phyloP scores from a whole-genome alignment of 2,888 invertebrate genomes.

The Metallyticus violacea region DNA sequence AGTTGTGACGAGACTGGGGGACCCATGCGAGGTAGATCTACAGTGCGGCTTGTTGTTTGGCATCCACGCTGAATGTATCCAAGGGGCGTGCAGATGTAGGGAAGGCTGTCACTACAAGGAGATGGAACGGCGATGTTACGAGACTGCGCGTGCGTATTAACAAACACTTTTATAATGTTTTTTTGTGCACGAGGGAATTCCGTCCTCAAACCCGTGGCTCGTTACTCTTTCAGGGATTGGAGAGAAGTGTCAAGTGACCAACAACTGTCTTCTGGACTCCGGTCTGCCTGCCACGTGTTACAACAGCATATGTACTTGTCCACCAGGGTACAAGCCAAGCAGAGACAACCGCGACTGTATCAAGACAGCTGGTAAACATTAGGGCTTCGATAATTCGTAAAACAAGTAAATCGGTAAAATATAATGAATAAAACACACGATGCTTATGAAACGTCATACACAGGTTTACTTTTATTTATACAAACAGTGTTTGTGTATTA shows the following conservation, averaged over 20 bases:
- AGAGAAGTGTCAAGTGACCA: conserved; percentile 41
- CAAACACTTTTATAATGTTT: too few species aligned
- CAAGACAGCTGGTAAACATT: conserved; percentile 41
- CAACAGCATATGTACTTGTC: conserved; percentile 43
- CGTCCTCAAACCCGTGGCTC: too few species aligned
- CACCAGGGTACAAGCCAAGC: conserved; percentile 42
- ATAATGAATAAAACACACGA: too few species aligned
- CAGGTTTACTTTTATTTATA: too few species aligned
- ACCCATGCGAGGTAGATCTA: conserved; percentile 43
- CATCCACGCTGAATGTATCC: conserved; percentile 40
- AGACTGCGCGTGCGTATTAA: conserved; percentile 38
- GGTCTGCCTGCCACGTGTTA: conserved; percentile 42
- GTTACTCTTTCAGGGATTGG: conserved; percentile 41
- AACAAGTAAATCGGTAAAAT: too few species aligned
- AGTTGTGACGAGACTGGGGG: conserved; percentile 40
- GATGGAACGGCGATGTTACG: conserved; percentile 43
- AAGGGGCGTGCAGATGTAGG: conserved; percentile 42
- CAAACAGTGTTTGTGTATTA: too few species aligned
- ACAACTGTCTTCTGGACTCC: conserved; percentile 43
- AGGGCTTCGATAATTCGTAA: too few species aligned
- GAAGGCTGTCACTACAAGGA: conserved; percentile 42
- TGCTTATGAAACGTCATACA: too few species aligned
- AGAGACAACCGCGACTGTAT: conserved; percentile 42
- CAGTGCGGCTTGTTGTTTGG: conserved; percentile 46
- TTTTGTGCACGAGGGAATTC: too few species aligned